A percentile compares a stretch with the other conserved stretches of the same genome.
These are phyloP conservation scores for Pinctada fucata DNA, from an alignment of 2,888 invertebrate species.

Conservation along the genomic window DNA sequence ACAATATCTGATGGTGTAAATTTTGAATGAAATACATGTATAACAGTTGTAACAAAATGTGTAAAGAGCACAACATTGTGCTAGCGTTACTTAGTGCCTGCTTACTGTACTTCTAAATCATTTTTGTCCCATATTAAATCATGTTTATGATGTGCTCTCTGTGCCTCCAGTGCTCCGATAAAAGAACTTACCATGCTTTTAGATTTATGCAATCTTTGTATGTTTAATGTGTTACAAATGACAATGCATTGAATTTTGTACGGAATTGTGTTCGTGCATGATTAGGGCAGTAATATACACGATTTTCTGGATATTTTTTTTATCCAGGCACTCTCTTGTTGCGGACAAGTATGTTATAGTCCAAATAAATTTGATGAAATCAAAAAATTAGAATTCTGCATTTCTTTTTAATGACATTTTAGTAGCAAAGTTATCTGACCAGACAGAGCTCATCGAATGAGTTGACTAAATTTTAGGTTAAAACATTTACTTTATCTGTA, in stretches of 20 bases:
- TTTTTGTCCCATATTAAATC: no score
- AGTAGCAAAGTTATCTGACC: background rate
- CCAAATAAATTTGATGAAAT: background rate
- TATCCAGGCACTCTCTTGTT: background rate
- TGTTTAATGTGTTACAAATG: background rate
- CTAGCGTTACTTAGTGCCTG: no score
- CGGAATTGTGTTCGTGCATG: background rate
- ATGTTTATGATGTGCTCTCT: no score
- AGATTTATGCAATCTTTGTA: background rate
- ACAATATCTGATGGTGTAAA: no score
- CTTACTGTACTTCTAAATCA: no score
- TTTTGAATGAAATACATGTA: no score
- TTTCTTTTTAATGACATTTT: background rate
- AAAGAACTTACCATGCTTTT: background rate
- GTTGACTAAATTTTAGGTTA: no score
- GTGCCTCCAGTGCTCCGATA: background rate
- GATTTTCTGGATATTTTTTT: background rate
- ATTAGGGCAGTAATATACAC: background rate
- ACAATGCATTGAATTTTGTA: background rate
- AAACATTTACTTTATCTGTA: no score
- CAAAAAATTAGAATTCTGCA: slow-evolving; percentile 1
- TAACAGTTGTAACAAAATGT: no score
- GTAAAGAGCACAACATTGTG: no score
- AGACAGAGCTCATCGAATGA: background rate
- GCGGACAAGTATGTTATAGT: background rate